A percentile compares a stretch with the other conserved stretches of the same genome.
phyloP scores from a whole-genome alignment of 2,797 vertebrate species.

The Eupleurogrammus muticus region DNA sequence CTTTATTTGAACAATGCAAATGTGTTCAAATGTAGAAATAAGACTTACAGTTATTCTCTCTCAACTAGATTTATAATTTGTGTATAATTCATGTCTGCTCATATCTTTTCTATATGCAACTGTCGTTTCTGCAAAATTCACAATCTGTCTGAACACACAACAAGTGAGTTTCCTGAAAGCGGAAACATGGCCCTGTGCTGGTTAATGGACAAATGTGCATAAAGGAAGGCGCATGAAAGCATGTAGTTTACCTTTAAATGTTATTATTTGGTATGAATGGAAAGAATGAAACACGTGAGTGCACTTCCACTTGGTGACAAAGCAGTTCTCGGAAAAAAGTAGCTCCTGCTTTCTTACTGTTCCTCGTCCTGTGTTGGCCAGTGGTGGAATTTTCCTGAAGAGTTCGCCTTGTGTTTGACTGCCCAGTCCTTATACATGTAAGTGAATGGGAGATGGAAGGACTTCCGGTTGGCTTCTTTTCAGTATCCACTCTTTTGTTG shows the following conservation, averaged over 20 bases:
- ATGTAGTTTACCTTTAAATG: conserved; percentile 25
- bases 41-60: neutral
- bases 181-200: neutral
- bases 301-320: conserved; percentile 51
- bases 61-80: neutral
- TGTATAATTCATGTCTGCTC: too few species aligned
- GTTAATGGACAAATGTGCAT: neutral
- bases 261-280: conserved; percentile 33
- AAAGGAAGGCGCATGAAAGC: neutral
- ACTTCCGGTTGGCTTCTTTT: conserved; percentile 77
- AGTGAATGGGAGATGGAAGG: conserved; percentile 74
- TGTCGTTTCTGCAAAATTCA: too few species aligned
- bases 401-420: conserved; percentile 75
- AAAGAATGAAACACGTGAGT: conserved; percentile 44
- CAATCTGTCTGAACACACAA: too few species aligned
- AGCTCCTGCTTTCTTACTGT: conserved; percentile 59
- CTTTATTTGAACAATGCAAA: neutral
- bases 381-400: conserved; percentile 78
- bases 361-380: conserved; percentile 58
- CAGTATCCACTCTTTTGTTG: conserved; percentile 78
- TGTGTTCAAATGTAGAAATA: neutral
- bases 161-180: conserved; percentile 9
- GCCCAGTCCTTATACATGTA: conserved; percentile 57
- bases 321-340: conserved; percentile 50
- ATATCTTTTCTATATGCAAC: too few species aligned